Evolutionary conservation across 2,113 vertebrate species (phyloP), one percentile per base, ranked within the genome.

Genomic region (Vulpes vulpes): DNA sequence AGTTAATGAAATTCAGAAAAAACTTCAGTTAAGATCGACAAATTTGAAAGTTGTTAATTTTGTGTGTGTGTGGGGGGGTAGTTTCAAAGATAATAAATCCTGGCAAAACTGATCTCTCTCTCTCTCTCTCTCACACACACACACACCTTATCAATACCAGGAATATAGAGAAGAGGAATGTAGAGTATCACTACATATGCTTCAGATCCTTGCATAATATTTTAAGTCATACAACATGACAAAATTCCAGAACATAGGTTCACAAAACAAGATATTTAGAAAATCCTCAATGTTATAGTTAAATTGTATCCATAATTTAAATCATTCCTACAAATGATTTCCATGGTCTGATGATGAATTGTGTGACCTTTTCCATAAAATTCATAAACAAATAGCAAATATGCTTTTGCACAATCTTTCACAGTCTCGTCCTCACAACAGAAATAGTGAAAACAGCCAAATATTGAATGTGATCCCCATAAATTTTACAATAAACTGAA

Each of bases 401-500:
- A 35, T 20, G 32, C 35, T 69, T 10, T 69, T 69, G 67, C 32
- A 8, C 25, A 87, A 64, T 65, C 67, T 71, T 23, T 20, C 9
- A 57, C 27, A 96, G 83, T 27, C 25, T 57, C 53, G 82, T 94
- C 49, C 62, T 93, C 17, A 82, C 51, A 81, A 62, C 5, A 87
- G 71, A 91, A 78, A 78, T 15, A 43, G 22, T 73, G 67, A 89
- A 62, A 38, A 43, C 20, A 64, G 32, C 51, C 79, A 85, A 85
- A 55, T 78, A 30, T 35, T 80, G 49, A 79, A 19, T 55, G 27
- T 79, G 19, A 97, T 59, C 35, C 19, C 57, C 35, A 90, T 71
- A 69, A 43, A 71, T 25, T 76, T 94, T 92, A 94, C 10, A 92
- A 19, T 92, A 92, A 85, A 92, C 23, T 89, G 23, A 81, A 91